A percentile compares a stretch with the other conserved stretches of the same genome.
phyloP scores from a whole-genome alignment of 2,797 vertebrate species.

The Muscicapa striata region DNA sequence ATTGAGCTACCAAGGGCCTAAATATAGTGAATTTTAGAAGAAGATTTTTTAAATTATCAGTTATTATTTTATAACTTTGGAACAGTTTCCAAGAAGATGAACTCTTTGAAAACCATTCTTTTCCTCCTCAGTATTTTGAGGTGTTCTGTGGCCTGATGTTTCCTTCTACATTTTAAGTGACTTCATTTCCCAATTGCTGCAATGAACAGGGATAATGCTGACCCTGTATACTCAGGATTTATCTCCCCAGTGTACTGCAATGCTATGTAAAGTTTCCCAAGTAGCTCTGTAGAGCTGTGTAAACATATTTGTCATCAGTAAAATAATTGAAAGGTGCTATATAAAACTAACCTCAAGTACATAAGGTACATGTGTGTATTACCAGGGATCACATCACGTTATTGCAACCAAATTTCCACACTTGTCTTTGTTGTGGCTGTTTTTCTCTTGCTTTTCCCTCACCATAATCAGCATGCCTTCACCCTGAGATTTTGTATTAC shows the following conservation, averaged over 20 bases:
- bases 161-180: background rate
- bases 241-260: background rate
- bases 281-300: background rate
- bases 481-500: background rate
- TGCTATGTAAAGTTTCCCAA: conserved; percentile 1
- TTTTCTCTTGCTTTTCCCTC: background rate
- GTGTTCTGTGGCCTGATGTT: background rate
- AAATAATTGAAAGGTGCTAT: conserved; percentile 14
- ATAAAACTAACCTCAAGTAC: conserved; percentile 8
- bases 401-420: background rate
- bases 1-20: background rate
- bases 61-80: background rate
- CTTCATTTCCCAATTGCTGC: background rate
- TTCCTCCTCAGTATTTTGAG: background rate
- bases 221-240: background rate
- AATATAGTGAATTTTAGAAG: background rate
- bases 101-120: background rate
- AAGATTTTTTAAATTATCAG: background rate
- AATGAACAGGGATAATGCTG: background rate
- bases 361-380: background rate
- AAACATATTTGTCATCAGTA: conserved; percentile 25
- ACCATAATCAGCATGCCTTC: background rate
- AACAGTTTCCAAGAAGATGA: background rate
- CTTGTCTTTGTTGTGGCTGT: background rate
- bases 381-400: background rate